These are phyloP conservation scores for Siniperca scherzeri DNA, from an alignment of 2,797 vertebrate genomes.

Conservation along the genomic window DNA sequence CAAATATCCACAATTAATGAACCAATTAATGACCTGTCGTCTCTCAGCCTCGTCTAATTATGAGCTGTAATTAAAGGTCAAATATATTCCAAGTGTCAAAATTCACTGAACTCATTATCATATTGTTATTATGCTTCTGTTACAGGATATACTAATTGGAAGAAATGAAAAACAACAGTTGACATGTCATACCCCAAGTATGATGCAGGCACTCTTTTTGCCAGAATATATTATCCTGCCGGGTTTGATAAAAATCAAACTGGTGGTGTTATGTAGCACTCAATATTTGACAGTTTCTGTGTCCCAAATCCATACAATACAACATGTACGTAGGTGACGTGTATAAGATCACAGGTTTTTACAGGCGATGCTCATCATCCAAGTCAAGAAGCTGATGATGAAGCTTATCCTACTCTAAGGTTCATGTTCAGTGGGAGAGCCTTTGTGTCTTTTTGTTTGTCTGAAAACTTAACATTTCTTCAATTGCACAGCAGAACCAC, in stretches of 20 bases:
- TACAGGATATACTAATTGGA: conserved; percentile 40
- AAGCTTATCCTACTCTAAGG: neutral
- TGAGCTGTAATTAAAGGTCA: conserved; percentile 79
- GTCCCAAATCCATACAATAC: conserved; percentile 1
- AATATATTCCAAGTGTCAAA: conserved; percentile 70
- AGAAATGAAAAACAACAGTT: conserved; percentile 54
- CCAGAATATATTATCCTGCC: conserved; percentile 32
- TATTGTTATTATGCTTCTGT: conserved; percentile 48
- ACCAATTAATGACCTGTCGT: conserved; percentile 78
- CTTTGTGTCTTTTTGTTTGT: neutral
- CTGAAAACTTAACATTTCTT: neutral
- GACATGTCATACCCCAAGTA: conserved; percentile 24
- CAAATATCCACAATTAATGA: conserved; percentile 74
- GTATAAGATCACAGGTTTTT: neutral
- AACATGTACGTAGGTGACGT: neutral
- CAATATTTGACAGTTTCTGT: conserved; percentile 11
- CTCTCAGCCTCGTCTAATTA: conserved; percentile 71
- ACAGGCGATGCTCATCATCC: neutral
- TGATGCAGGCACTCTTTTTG: conserved; percentile 32
- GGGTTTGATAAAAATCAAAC: conserved; percentile 53
- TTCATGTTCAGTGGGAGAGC: neutral
- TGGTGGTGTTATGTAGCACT: neutral
- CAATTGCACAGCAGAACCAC: neutral
- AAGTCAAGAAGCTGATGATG: neutral
- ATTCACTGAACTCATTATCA: conserved; percentile 68